Conservation (phyloP, 1,140 invertebrate species). For the Ruditapes philippinarum region DNA sequence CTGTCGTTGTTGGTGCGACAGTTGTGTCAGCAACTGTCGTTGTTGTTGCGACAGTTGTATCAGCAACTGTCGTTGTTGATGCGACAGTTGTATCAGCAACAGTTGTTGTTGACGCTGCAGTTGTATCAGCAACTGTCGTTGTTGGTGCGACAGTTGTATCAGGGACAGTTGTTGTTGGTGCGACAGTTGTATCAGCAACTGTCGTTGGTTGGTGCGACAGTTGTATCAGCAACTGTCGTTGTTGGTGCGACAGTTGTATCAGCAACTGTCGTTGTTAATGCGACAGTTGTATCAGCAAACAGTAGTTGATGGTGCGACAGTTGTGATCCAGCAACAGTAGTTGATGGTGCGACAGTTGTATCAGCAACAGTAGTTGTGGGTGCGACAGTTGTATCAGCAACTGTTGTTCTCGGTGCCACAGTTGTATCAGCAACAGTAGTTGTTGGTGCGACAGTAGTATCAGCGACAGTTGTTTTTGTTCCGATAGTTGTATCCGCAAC, state of each 20-base stretch:
- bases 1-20: too few species aligned
- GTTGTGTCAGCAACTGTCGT: not conserved
- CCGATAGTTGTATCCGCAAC: not conserved
- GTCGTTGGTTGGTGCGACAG: not conserved
- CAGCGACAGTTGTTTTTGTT: not conserved
- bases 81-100: not conserved
- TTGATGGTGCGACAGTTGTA: not conserved
- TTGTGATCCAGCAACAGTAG: not conserved
- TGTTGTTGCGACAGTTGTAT: not conserved
- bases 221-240: not conserved
- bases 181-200: not conserved
- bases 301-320: conserved; percentile 22
- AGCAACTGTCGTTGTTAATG: not conserved
- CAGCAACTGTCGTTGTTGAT: too few species aligned
- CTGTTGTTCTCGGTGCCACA: not conserved
- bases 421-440: conserved; percentile 1
- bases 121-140: not conserved
- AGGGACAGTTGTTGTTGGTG: not conserved
- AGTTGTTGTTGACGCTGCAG: not conserved
- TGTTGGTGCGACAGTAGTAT: conserved; percentile 2
- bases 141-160: not conserved
- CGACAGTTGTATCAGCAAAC: not conserved
- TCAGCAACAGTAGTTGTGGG: not conserved
- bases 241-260: conserved; percentile 24
- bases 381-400: conserved; percentile 1